A percentile compares a stretch with the other conserved stretches of the same genome.
Conservation (phyloP, 1,140 invertebrate species). For the Drosophila nigromelanica region DNA sequence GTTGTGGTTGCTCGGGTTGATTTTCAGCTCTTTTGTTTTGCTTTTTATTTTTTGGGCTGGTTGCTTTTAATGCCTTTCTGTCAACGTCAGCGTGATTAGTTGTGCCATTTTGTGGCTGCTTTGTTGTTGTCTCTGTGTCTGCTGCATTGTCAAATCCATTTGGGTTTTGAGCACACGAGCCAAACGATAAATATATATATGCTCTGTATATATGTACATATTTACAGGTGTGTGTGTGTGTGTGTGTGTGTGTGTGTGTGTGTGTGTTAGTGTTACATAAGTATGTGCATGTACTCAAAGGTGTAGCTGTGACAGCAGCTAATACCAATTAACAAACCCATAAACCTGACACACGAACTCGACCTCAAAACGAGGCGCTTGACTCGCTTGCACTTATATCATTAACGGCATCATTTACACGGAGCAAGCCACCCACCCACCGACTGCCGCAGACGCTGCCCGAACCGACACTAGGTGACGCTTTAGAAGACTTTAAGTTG, state of each 20-base stretch:
- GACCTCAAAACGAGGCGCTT: conserved; percentile 65
- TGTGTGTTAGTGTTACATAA: not conserved
- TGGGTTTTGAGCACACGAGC: conserved; percentile 27
- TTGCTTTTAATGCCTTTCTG: conserved; percentile 54
- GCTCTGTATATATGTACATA: not conserved
- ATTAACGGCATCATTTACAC: conserved; percentile 78
- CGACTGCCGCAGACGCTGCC: not conserved
- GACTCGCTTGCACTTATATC: conserved; percentile 69
- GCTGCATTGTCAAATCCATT: conserved; percentile 27
- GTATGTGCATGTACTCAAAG: not conserved
- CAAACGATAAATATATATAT: conserved; percentile 14
- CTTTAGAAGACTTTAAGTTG: conserved; percentile 75
- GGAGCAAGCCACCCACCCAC: conserved; percentile 23
- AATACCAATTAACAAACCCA: conserved; percentile 67
- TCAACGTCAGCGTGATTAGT: conserved; percentile 74
- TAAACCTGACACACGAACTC: conserved; percentile 48
- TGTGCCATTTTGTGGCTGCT: conserved; percentile 55
- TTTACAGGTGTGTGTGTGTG: not conserved
- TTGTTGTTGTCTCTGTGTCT: conserved; percentile 36
- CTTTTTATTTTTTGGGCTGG: conserved; percentile 13
- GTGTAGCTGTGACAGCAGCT: conserved; percentile 32
- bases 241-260: not conserved
- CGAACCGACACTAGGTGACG: conserved; percentile 26
- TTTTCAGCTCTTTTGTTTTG: conserved; percentile 7
- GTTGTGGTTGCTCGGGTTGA: conserved; percentile 17